Evolutionary conservation across 2,797 vertebrate genomes (phyloP).

Genomic region (Vespertilio murinus): DNA sequence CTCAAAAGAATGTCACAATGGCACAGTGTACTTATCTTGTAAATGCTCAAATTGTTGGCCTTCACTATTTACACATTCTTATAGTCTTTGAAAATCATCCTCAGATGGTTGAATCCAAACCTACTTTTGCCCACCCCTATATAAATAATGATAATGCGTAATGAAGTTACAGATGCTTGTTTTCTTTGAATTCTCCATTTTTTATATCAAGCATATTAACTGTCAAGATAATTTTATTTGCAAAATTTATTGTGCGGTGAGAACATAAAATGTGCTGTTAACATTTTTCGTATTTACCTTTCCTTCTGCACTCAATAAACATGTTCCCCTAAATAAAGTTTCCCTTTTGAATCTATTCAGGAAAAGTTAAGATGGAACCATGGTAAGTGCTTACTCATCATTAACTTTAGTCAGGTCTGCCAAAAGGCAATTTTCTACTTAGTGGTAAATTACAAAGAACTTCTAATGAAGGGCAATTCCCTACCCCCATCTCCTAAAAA

Average conservation of each 20-base stretch:
- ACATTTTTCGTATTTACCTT: neutral
- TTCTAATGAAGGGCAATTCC: neutral
- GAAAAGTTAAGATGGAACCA: constrained; percentile 11
- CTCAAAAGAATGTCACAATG: neutral
- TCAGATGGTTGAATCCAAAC: neutral
- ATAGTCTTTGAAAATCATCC: neutral
- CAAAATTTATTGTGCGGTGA: neutral
- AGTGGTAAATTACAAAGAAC: neutral
- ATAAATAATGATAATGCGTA: neutral
- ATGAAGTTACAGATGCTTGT: neutral
- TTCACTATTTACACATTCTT: neutral
- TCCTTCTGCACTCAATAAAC: neutral
- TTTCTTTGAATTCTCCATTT: constrained; percentile 41
- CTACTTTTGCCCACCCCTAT: neutral
- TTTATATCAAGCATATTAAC: neutral
- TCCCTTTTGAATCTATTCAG: constrained; percentile 34
- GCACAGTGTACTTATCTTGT: neutral
- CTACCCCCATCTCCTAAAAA: neutral
- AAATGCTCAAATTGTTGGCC: neutral
- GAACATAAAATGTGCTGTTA: neutral
- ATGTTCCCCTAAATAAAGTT: neutral
- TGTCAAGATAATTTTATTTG: constrained; percentile 4
- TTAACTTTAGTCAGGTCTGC: constrained; percentile 33
- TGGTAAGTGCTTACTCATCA: neutral
- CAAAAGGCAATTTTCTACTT: constrained; percentile 34